Evolutionary conservation across 2,888 invertebrate genomes (phyloP), one percentile per base, ranked within the genome.

Genomic region (Perithous albicinctus): DNA sequence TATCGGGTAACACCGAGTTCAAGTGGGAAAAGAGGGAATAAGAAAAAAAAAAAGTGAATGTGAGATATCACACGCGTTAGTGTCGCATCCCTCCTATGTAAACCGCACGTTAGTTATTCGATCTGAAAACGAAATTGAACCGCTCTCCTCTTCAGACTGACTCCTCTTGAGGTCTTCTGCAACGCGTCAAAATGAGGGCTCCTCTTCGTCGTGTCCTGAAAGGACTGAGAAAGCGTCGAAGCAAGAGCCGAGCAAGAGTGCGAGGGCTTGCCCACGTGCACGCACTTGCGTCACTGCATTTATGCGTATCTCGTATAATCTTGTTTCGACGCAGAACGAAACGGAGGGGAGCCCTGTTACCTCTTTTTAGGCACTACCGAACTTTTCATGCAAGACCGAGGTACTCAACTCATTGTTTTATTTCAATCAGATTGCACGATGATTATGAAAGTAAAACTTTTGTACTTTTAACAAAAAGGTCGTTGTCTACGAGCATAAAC

Each of bases 91-190:
- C 56, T 61, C 20, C 61, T 26, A 12, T 51, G 72, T 48, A 81
- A 59, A 81, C 77, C 78, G 66, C 78, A 78, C 26, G 82, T 59
- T 72, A 75, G 78, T 82, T 78, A 78, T 78, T 78, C 75, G 78
- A 78, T 82, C 78, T 64, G 64, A 61, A 43, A 75, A 70, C 67
- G 78, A 82, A 82, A 82, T 82, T 78, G 82, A 82, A 78, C 75
- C 75, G 78, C 70, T 69, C 70, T 69, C 59, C 66, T 70, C 78
- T 66, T 61, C 70, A 48, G 70, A 66, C 18, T 54, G 67, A 38
- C 66, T 72, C 48, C n/a, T 8, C 66, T 59, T 18, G 59, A 59
- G 23, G 43, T 63, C 46, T 69, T 46, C 20, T 26, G 10, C 54
- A n/a, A 20, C 43, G 6, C 18, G 35, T 20, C 46, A 20, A 67